Evolutionary conservation across 2,797 vertebrate genomes (phyloP).

Genomic region (Rousettus madagascariensis): DNA sequence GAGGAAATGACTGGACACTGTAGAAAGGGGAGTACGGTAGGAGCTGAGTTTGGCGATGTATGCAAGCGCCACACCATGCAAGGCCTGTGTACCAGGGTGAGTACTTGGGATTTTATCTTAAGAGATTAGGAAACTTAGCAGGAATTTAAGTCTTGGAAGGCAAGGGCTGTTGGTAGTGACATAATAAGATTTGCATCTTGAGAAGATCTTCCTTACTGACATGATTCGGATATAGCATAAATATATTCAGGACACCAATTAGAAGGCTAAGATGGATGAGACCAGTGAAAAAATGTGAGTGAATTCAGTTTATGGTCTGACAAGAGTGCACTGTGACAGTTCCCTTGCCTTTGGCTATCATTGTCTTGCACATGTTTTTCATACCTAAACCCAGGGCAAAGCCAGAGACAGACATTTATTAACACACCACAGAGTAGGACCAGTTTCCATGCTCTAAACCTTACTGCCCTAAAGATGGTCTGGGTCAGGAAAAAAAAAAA

Average conservation of each 20-base stretch:
- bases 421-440: neutral
- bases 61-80: neutral
- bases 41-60: neutral
- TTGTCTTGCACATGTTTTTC: neutral
- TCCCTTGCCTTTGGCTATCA: neutral
- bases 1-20: neutral
- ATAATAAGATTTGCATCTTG: neutral
- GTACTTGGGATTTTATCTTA: neutral
- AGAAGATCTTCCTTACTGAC: neutral
- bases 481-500: neutral
- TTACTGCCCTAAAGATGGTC: neutral
- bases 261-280: neutral
- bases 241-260: neutral
- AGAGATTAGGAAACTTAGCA: neutral
- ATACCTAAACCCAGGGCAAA: neutral
- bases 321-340: neutral
- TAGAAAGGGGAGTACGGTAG: neutral
- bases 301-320: neutral
- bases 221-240: neutral
- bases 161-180: neutral
- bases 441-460: no score
- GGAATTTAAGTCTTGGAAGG: neutral
- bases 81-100: neutral
- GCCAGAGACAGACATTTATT: neutral
- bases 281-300: neutral